Evolutionary conservation across 2,888 invertebrate genomes (phyloP), one percentile per base, ranked within the genome.

Genomic region (Ornithoptera priamus): DNA sequence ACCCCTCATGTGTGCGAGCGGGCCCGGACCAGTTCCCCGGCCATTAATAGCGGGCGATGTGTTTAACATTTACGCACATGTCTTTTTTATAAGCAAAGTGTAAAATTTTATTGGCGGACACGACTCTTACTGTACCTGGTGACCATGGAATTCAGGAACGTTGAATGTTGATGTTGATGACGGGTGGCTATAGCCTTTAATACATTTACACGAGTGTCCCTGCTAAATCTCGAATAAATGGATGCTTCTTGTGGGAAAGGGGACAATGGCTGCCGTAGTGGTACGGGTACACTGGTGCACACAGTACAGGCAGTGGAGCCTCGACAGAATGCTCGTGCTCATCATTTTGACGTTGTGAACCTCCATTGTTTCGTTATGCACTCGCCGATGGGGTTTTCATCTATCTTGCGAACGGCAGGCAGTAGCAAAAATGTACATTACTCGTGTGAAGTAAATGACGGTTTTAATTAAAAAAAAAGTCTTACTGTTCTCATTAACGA

Each of bases 121-220:
- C 63, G 59, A 64, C 60, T 50, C 68, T 50, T 63, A 36, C 22
- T 59, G 39, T 50, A 42, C 50, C 18, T 53, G n/a, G n/a, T 22
- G 42, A 24, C 22, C 50, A 24, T 22, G 24, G 24, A 65, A 42
- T 62, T 65, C 61, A 56, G 50, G 62, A 62, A 65, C 65, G 57
- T 65, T 62, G 65, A 65, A 65, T 65, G 65, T 69, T 69, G 46
- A 65, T 65, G 65, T 69, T 69, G 46, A 69, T 65, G 65, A 30
- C 30, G 30, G 30, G 22, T 36, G 39, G 18, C 24, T 36, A 50
- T 42, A 7, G 20, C 68, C 22, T 50, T 30, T 46, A 66, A 61
- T 42, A 42, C 17, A 58, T 39, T 18, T 42, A 22, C 30, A 30
- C 30, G 68, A 50, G 50, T 39, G 7, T 20, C 50, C 36, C 60